Base-by-base conservation (phyloP, 2,797 vertebrate species). In the Gallinago stenura region DNA sequence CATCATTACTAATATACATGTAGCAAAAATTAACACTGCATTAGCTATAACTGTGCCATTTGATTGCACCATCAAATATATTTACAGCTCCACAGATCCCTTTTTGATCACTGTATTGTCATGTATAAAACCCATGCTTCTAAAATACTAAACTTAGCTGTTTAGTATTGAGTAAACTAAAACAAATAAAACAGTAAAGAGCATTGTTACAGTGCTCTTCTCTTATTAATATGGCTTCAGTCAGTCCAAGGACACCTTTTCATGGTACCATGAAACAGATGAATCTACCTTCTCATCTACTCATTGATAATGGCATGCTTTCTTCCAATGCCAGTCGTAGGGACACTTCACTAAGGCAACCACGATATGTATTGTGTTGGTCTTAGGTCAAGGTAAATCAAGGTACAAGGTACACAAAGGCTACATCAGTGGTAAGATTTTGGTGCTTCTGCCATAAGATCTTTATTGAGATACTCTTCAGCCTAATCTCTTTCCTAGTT, bases 331-430 rank as follows among this genome's bases (percentile, higher is more conserved):
- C 10, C 77, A 79, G 4, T 78, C n/a, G 20, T 7, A 81, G 53
- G 78, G 83, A 60, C 19, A 48, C 25, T 48, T 64, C 57, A 71
- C 21, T 15, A 57, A 85, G 62, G 61, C 30, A 86, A 78, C 8
- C 25, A 37, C 3, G 1, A 15, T 35, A 31, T 25, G 72, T 5
- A 12, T 3, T 1, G 0, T 61, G n/a, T 30, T 71, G 16, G 11
- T 54, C 31, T n/a, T 76, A 86, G 61, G n/a, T 57, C 35, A 70
- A 8, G 73, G 43, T 22, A 21, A 46, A 46, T 46, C 46, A 46
- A 46, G 46, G 46, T 46, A 46, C 46, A 46, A 46, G 21, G 46
- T 46, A 46, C 46, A 46, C 22, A 46, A 46, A 21, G 16, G 17
- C 9, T 39, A 60, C 0, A 0, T 21, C 19, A 61, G 17, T 7